These are phyloP conservation scores for Nycticryphes semicollaris DNA, from an alignment of 2,113 vertebrate species.

Conservation along the genomic window DNA sequence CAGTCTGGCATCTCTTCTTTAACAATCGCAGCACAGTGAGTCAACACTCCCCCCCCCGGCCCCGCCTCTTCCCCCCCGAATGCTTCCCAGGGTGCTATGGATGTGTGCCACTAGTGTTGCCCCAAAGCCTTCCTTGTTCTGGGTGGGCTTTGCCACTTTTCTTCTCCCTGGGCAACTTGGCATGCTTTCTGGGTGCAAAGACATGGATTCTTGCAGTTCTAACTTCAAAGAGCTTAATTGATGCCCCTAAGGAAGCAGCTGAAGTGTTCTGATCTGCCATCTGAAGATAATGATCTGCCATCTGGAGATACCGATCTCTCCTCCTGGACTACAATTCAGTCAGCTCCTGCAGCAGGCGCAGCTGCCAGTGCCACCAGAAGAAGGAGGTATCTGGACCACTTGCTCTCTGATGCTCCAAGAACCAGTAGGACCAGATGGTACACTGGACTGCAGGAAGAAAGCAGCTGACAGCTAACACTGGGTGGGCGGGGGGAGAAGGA, in stretches of 20 bases:
- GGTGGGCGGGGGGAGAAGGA: neutral
- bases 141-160: neutral
- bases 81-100: neutral
- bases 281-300: neutral
- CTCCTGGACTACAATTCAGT: neutral
- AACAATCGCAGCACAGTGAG: neutral
- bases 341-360: neutral
- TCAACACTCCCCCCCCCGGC: neutral
- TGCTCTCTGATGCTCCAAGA: neutral
- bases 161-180: neutral
- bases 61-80: rapidly evolving
- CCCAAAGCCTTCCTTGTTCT: neutral
- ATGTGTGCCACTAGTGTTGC: neutral
- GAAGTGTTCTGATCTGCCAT: neutral
- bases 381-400: neutral
- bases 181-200: neutral
- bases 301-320: neutral
- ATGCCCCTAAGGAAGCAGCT: neutral
- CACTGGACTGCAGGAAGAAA: neutral
- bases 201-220: neutral
- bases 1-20: neutral
- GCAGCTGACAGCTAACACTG: neutral
- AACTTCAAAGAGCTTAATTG: neutral
- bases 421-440: neutral
- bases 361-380: rapidly evolving